Base-by-base conservation (phyloP, 1,140 invertebrate genomes). In the Temnothorax curvispinosus region DNA sequence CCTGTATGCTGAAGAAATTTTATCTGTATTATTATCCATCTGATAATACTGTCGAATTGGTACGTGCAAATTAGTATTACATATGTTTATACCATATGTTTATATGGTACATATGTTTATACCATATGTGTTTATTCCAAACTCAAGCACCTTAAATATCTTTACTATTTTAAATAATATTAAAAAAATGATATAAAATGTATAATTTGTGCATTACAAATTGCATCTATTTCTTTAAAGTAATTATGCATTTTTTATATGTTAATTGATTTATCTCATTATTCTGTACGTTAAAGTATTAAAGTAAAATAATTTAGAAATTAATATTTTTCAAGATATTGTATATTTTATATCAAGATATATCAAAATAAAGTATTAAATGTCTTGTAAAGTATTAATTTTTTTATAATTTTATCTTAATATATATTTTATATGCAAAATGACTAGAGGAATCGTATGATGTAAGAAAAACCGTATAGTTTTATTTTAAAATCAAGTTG, bases 41-140 rank as follows among this genome's bases (percentile, higher is more conserved):
- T 47, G 98, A 98, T 93, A 96, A 97, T 85, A 97, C 97, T 11
- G 95, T 98, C 54, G 98, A 98, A 96, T 96, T 98, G 95, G 97
- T 97, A 95, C 94, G 95, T 94, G 21, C 11, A 6, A 67, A 76
- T 76, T 86, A 21, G 65, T 82, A 35, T 27, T 9, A 38, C 15
- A 8, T 11, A 69, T 62, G 21, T 69, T 69, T 71, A 15, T 69
- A 54, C 18, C n/a, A n/a, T n/a, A n/a, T n/a, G n/a, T n/a, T n/a
- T n/a, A n/a, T n/a, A n/a, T n/a, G n/a, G n/a, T n/a, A n/a, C n/a
- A n/a, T n/a, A n/a, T n/a, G n/a, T n/a, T n/a, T n/a, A n/a, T n/a
- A 54, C 27, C 27, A 27, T 0, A n/a, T 2, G 15, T 67, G 6
- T 64, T 18, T 35, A 27, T 1, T 3, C 2, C 3, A 8, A 21